Evolutionary conservation across 2,888 invertebrate genomes (phyloP).

Genomic region (Xanthia togata): DNA sequence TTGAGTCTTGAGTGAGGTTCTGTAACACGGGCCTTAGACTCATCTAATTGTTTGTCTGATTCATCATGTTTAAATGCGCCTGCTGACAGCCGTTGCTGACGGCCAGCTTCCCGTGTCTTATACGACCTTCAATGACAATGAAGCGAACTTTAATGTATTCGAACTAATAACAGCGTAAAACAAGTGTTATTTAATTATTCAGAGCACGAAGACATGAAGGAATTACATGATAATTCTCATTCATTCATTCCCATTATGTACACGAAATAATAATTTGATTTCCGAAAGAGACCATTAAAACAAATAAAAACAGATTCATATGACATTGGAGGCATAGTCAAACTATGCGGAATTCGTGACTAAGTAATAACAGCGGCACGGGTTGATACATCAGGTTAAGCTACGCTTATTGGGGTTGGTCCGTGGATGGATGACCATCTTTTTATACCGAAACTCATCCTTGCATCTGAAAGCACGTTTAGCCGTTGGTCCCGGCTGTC

Average conservation of each 20-base stretch:
- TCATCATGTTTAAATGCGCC: background rate
- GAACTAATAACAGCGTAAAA: conserved; percentile 9
- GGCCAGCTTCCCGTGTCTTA: conserved; percentile 4
- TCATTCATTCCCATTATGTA: background rate
- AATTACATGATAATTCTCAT: conserved; percentile 1
- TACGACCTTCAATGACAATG: conserved; percentile 22
- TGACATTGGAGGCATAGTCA: too few relatives aligned
- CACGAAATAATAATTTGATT: background rate
- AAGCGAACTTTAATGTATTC: conserved; percentile 21
- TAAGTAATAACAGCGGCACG: too few relatives aligned
- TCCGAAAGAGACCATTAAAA: background rate
- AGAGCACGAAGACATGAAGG: conserved; percentile 6
- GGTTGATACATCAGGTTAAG: too few relatives aligned
- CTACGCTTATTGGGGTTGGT: too few relatives aligned
- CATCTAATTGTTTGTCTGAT: background rate
- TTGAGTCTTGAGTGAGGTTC: too few relatives aligned
- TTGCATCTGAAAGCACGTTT: too few relatives aligned
- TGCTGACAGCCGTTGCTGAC: too few relatives aligned
- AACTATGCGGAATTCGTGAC: too few relatives aligned
- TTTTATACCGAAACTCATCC: too few relatives aligned
- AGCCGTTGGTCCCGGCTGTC: too few relatives aligned
- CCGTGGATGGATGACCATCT: too few relatives aligned
- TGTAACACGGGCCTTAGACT: background rate
- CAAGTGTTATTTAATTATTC: conserved; percentile 17
- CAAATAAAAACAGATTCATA: too few relatives aligned